Evolutionary conservation across 2,113 vertebrate genomes (phyloP).

Genomic region (Epinephelus moara): DNA sequence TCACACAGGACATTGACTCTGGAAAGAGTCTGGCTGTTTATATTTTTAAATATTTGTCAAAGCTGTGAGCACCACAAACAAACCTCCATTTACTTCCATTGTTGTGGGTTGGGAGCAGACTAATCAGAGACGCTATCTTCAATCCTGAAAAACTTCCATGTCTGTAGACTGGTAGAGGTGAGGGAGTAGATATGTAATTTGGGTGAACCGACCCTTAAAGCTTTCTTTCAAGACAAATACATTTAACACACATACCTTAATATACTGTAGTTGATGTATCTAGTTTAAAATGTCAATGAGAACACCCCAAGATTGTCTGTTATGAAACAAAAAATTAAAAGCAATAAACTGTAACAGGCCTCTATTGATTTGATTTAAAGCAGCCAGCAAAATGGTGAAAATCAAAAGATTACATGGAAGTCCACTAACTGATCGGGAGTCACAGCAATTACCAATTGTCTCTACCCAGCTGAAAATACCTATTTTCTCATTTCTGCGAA

Average conservation of each 20-base stretch:
- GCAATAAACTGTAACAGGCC: slow-evolving; percentile 25
- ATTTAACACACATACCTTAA: background rate
- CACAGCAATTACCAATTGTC: background rate
- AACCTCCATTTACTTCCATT: background rate
- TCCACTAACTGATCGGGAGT: background rate
- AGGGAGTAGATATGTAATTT: background rate
- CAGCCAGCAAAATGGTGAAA: slow-evolving; percentile 17
- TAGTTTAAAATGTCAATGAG: background rate
- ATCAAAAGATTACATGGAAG: slow-evolving; percentile 5
- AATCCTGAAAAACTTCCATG: slow-evolving; percentile 1
- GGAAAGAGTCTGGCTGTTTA: background rate
- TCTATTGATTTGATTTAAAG: slow-evolving; percentile 30
- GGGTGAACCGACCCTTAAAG: slow-evolving; percentile 14
- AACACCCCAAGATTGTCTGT: slow-evolving; percentile 7
- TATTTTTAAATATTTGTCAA: slow-evolving; percentile 2
- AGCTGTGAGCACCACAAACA: background rate
- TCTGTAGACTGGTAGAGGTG: background rate
- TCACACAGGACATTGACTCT: background rate
- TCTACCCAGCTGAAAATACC: background rate
- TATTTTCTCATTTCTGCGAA: background rate
- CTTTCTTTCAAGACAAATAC: slow-evolving; percentile 11
- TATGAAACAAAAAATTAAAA: slow-evolving; percentile 9
- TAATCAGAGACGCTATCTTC: background rate
- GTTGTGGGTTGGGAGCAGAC: background rate
- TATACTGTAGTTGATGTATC: background rate